These are phyloP conservation scores for Triplophysa dalaica DNA, from an alignment of 2,113 vertebrate species.

Conservation along the genomic window DNA sequence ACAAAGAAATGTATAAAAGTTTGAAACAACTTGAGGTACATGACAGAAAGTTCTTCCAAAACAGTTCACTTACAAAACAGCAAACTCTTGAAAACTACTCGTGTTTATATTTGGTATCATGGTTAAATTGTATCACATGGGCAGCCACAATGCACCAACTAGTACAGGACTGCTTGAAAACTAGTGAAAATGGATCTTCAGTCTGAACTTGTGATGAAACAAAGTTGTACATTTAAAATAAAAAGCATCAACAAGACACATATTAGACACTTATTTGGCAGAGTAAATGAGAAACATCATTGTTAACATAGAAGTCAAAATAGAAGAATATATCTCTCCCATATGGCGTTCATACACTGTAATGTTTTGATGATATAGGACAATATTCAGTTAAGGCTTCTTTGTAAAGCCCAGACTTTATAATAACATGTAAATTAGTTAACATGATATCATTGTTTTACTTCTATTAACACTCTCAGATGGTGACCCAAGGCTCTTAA, in stretches of 20 bases:
- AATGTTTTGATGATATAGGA: constrained; percentile 9
- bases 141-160: background rate
- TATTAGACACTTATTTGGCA: background rate
- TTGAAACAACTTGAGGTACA: too few relatives aligned
- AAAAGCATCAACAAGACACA: background rate
- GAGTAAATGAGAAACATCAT: background rate
- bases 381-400: constrained; percentile 16
- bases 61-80: background rate
- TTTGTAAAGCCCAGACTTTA: background rate
- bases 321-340: constrained; percentile 18
- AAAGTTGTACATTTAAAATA: constrained; percentile 5
- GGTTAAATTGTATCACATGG: background rate
- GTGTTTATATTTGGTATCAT: constrained; percentile 24
- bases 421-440: constrained; percentile 1
- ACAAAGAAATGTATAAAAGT: too few relatives aligned
- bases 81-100: background rate
- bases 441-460: constrained; percentile 9
- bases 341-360: background rate
- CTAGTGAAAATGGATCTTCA: background rate
- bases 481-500: background rate
- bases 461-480: constrained; percentile 16
- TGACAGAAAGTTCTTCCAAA: background rate
- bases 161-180: constrained; percentile 17
- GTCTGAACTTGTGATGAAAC: background rate
- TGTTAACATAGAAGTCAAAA: constrained; percentile 4